Base-by-base conservation (phyloP, 2,113 vertebrate genomes). In the Pampusana beccarii region DNA sequence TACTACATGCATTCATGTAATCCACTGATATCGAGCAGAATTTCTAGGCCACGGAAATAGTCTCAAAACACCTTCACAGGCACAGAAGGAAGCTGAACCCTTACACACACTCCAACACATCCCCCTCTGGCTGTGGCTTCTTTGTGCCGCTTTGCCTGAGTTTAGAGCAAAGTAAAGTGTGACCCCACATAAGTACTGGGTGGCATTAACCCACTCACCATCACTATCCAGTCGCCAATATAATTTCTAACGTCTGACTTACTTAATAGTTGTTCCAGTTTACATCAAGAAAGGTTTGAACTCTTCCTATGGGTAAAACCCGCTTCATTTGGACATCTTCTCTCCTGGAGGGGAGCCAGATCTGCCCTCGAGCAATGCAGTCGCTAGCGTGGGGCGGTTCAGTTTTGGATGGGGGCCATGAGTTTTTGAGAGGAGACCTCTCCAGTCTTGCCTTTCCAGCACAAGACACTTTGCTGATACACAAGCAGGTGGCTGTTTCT, bases 321-420 rank as follows among this genome's bases (percentile, higher is more conserved):
- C 9, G 17, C n/a, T 42, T 78, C 36, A 25, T n/a, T 17, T 36
- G 26, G 31, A n/a, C 13, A 66, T 51, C 44, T 64, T 53, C 44
- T 17, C 7, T 17, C 19, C 25, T 31, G 87, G 34, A 36, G 33
- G 28, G 53, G 36, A 71, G 38, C 14, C 28, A 23, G 17, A 36
- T 10, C 23, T 71, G 40, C 42, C 33, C 44, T 29, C 13, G 17
- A 23, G 50, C 28, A 42, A 9, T 0, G 1, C 62, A 75, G 62
- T 38, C 24, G 3, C 42, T 57, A 40, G 10, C 5, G 0, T 0
- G 3, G 53, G 44, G 13, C 2, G 0, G 3, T 36, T 11, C 6
- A 3, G 16, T 36, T 81, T 58, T 46, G 64, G 50, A 29, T 61
- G 11, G 1, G 13, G 46, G 23, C 48, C 25, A 0, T 10, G 34